Percentiles rank a stretch among this genome's conserved stretches.
Evolutionary conservation across 2,113 vertebrate species (phyloP).

Genomic region (Oncorhynchus mykiss): DNA sequence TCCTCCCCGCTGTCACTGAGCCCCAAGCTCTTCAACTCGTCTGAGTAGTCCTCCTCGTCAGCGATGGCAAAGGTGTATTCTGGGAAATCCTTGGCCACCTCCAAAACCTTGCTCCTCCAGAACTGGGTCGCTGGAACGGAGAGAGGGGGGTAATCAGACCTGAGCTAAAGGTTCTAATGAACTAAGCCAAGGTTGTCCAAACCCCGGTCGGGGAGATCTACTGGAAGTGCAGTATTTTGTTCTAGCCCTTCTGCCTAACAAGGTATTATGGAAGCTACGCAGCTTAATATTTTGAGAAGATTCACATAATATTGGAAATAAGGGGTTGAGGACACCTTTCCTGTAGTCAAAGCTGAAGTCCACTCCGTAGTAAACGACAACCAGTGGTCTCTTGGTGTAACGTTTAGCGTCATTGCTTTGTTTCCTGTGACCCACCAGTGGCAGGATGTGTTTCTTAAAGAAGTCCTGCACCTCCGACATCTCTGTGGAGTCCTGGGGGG

Average conservation of each 20-base stretch:
- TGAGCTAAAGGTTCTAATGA: not conserved
- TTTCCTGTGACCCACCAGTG: conserved; percentile 94
- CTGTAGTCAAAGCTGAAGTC: conserved; percentile 97
- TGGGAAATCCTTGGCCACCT: conserved; percentile 94
- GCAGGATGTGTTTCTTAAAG: conserved; percentile 79
- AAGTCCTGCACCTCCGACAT: conserved; percentile 81
- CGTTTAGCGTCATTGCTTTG: conserved; percentile 87
- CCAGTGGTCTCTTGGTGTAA: conserved; percentile 84
- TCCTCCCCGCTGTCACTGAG: conserved; percentile 95
- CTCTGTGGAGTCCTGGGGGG: conserved; percentile 75
- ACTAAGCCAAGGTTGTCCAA: too few relatives aligned
- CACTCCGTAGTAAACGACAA: conserved; percentile 90
- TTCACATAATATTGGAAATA: too few relatives aligned
- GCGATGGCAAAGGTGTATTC: conserved; percentile 93
- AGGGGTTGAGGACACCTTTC: conserved; percentile 69
- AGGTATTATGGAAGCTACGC: too few relatives aligned
- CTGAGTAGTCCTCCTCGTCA: conserved; percentile 92
- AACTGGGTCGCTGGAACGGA: conserved; percentile 86
- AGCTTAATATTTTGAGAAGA: too few relatives aligned
- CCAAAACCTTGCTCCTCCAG: conserved; percentile 92
- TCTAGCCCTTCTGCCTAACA: not conserved
- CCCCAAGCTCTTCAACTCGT: conserved; percentile 90
- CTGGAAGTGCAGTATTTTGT: not conserved
- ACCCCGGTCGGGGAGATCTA: not conserved
- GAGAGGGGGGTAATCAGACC: not conserved